Conservation (phyloP, 37 sponge, comb jelly and placozoan species). For the Chondrilla cf. caribensis region DNA sequence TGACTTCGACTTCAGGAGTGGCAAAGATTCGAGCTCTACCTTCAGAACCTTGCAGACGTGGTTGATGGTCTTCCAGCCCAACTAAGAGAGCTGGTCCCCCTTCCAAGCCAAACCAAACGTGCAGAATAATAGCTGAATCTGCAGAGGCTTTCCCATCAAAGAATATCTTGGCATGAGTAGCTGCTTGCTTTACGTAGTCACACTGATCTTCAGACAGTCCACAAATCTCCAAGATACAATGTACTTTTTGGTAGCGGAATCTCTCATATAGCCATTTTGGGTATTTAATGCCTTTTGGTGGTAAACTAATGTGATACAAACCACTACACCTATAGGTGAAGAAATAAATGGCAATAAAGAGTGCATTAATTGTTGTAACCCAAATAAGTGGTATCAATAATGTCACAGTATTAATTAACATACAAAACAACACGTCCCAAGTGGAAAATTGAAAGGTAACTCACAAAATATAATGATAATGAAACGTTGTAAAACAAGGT, state of each 20-base stretch:
- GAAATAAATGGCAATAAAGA: background rate
- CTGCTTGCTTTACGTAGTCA: conserved; percentile 23
- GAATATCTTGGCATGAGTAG: background rate
- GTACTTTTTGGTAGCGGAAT: background rate
- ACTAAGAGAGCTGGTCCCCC: background rate
- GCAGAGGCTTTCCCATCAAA: background rate
- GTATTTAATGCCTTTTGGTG: background rate
- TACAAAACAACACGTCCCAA: too few species aligned
- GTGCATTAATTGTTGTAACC: background rate
- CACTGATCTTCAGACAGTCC: conserved; percentile 2
- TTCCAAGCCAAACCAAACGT: background rate
- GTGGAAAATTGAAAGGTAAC: too few species aligned
- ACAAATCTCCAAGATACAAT: background rate
- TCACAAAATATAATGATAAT: too few species aligned
- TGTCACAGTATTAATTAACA: too few species aligned
- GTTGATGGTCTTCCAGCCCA: background rate
- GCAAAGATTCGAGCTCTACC: too few species aligned
- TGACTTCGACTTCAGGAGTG: background rate
- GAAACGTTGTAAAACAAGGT: too few species aligned
- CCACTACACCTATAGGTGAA: conserved; percentile 32
- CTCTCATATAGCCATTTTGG: background rate
- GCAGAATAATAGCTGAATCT: background rate
- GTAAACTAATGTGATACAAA: background rate
- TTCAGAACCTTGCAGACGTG: background rate
- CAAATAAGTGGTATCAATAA: too few species aligned